phyloP scores from a whole-genome alignment of 1,140 invertebrate species.

The Hycleus phaleratus region DNA sequence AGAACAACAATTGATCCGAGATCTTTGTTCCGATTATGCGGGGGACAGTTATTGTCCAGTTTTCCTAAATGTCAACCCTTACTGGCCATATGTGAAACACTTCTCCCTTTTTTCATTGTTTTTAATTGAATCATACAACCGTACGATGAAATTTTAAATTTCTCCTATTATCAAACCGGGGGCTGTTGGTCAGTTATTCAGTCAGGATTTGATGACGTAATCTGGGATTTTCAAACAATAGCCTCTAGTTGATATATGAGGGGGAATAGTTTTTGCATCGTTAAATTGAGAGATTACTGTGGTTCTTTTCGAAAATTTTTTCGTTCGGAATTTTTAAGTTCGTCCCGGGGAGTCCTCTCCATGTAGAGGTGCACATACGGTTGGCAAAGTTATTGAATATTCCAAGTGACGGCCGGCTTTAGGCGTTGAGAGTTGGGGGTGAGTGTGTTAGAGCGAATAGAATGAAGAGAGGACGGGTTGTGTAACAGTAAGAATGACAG shows the following conservation, averaged over 20 bases:
- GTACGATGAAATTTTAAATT: constrained; percentile 3
- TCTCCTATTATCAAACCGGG: background rate
- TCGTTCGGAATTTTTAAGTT: background rate
- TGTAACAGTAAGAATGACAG: constrained; percentile 22
- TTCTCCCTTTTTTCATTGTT: too few relatives aligned
- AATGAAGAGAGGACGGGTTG: constrained; percentile 15
- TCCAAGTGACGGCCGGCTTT: constrained; percentile 1
- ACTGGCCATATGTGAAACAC: too few relatives aligned
- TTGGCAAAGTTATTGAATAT: constrained; percentile 14
- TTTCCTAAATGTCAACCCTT: too few relatives aligned
- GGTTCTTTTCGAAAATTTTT: background rate
- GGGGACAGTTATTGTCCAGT: too few relatives aligned
- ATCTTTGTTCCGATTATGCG: too few relatives aligned
- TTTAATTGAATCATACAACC: constrained; percentile 6
- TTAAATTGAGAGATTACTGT: background rate
- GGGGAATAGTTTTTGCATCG: too few relatives aligned
- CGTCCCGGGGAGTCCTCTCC: background rate
- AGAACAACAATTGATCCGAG: too few relatives aligned
- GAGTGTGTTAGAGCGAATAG: too few relatives aligned
- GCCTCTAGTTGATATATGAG: too few relatives aligned
- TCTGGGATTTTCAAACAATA: too few relatives aligned
- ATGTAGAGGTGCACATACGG: background rate
- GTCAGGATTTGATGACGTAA: too few relatives aligned
- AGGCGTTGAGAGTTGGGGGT: too few relatives aligned
- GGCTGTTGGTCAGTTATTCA: constrained; percentile 3